Conservation (phyloP, 2,113 vertebrate genomes). For the Stictonetta naevosa region DNA sequence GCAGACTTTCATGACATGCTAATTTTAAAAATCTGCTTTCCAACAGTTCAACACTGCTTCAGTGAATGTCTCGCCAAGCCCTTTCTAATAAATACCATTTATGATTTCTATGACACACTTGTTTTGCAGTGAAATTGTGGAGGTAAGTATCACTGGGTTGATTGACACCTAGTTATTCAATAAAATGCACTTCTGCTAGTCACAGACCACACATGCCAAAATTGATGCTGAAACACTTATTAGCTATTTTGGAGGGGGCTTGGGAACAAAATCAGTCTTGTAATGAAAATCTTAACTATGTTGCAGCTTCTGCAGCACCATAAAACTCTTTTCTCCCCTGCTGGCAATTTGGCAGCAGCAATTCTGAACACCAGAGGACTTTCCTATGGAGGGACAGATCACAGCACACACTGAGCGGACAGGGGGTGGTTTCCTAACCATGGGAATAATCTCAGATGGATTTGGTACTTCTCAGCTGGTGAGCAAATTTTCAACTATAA, state of each 20-base stretch:
- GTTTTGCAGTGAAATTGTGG: background rate
- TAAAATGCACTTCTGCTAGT: background rate
- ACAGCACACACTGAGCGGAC: background rate
- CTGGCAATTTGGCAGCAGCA: slow-evolving; percentile 7
- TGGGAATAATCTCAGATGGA: background rate
- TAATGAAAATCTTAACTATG: slow-evolving; percentile 35
- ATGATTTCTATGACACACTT: slow-evolving; percentile 22
- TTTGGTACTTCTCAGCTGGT: slow-evolving; percentile 25
- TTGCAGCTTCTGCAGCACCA: background rate
- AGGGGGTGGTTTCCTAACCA: background rate
- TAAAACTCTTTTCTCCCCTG: slow-evolving; percentile 8
- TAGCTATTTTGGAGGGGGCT: background rate
- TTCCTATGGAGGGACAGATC: background rate
- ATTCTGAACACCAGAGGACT: background rate
- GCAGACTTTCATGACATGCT: background rate
- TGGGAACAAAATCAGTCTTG: slow-evolving; percentile 25
- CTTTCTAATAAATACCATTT: slow-evolving; percentile 7
- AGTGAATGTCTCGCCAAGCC: background rate
- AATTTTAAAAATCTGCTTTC: slow-evolving; percentile 10
- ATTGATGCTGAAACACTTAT: slow-evolving; percentile 17
- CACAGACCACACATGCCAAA: background rate
- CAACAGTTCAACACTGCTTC: background rate
- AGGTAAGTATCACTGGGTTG: slow-evolving; percentile 10
- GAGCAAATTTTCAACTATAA: background rate
- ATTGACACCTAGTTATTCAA: slow-evolving; percentile 37